These are phyloP conservation scores for Anoplopoma fimbria DNA, from an alignment of 2,113 vertebrate species.

Conservation along the genomic window DNA sequence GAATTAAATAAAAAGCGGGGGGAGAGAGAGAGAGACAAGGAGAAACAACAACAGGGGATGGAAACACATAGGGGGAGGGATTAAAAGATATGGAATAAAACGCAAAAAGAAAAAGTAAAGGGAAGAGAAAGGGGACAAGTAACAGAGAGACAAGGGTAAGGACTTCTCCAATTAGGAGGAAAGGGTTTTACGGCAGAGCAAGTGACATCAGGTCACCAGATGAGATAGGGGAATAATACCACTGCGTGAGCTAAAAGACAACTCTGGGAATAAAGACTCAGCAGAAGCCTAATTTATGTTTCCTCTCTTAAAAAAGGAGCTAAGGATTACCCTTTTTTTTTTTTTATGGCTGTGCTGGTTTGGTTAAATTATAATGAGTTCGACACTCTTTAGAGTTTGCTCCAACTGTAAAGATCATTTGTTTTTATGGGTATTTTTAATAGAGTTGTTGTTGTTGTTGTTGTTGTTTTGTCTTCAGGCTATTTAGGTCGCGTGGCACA, in stretches of 20 bases:
- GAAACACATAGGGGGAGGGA: background rate
- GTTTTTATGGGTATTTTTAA: slow-evolving; percentile 45
- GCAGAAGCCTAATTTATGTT: slow-evolving; percentile 8
- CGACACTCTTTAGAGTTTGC: slow-evolving; percentile 14
- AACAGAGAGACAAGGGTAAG: slow-evolving; percentile 32
- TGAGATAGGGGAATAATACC: slow-evolving; percentile 32
- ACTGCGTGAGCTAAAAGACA: slow-evolving; percentile 25
- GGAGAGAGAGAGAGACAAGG: slow-evolving; percentile 27
- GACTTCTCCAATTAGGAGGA: slow-evolving; percentile 69
- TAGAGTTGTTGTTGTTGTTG: slow-evolving; percentile 4
- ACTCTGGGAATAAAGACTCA: background rate
- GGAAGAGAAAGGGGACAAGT: slow-evolving; percentile 2
- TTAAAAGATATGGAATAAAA: slow-evolving; percentile 1
- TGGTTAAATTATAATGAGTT: slow-evolving; percentile 46
- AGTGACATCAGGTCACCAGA: slow-evolving; percentile 44
- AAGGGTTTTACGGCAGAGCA: slow-evolving; percentile 43
- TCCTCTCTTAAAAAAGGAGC: slow-evolving; percentile 14
- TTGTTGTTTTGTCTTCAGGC: background rate
- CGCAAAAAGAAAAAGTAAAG: background rate
- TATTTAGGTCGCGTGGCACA: background rate
- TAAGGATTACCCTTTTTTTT: background rate
- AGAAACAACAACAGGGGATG: slow-evolving; percentile 32
- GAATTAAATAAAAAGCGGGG: slow-evolving; percentile 35
- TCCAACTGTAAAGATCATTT: slow-evolving; percentile 40
- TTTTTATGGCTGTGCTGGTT: slow-evolving; percentile 31